These are phyloP conservation scores for Semnornis frantzii DNA, from an alignment of 2,113 vertebrate species.

Conservation along the genomic window DNA sequence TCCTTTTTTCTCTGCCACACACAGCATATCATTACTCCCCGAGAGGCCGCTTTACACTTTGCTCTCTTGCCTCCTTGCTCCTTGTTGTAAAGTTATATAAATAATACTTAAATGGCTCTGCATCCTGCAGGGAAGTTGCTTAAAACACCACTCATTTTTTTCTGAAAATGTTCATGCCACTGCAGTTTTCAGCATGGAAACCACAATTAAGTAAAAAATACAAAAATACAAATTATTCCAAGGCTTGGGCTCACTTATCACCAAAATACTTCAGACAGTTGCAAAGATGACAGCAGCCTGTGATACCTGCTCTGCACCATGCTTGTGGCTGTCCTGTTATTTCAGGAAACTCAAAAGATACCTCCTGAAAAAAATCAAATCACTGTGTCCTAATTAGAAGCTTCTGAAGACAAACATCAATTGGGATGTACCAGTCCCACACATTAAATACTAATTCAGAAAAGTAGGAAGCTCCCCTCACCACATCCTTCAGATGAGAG, in stretches of 20 bases:
- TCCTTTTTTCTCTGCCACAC: not conserved
- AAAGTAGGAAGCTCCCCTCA: conserved; percentile 32
- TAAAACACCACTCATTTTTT: conserved; percentile 73
- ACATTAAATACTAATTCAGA: conserved; percentile 20
- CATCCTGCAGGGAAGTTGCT: conserved; percentile 67
- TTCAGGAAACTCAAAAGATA: conserved; percentile 24
- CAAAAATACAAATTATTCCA: conserved; percentile 52
- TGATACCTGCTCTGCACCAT: conserved; percentile 2
- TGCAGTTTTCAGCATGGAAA: conserved; percentile 50
- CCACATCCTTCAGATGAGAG: not conserved
- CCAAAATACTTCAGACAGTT: conserved; percentile 28
- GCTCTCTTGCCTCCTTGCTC: conserved; percentile 12
- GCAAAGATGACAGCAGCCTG: conserved; percentile 44
- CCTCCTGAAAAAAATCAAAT: conserved; percentile 33
- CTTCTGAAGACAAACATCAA: conserved; percentile 47
- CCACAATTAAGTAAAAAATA: conserved; percentile 62
- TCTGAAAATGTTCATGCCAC: conserved; percentile 43
- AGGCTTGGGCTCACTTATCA: conserved; percentile 55
- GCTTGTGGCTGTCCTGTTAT: conserved; percentile 36
- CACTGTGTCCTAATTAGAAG: conserved; percentile 60
- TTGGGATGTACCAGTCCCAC: not conserved
- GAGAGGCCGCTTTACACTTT: conserved; percentile 54
- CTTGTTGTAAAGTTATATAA: conserved; percentile 65
- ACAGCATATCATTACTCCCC: not conserved
- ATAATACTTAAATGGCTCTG: conserved; percentile 55